These are phyloP conservation scores for Lucifuga dentata DNA, from an alignment of 2,113 vertebrate genomes.

Conservation along the genomic window DNA sequence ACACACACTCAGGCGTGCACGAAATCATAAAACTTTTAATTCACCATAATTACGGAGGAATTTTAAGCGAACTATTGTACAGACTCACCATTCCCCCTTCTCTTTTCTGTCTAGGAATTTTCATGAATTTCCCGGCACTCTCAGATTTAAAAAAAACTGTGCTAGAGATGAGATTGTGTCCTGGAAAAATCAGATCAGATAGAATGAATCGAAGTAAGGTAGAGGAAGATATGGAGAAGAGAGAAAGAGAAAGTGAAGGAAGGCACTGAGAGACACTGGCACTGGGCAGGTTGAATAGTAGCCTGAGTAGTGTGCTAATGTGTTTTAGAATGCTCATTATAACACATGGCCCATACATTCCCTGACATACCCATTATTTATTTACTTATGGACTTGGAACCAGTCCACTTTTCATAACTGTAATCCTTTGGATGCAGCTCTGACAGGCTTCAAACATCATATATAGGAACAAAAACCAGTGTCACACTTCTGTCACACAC, in stretches of 20 bases:
- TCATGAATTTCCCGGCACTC: slow-evolving; percentile 38
- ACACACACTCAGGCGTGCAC: slow-evolving; percentile 30
- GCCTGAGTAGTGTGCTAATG: slow-evolving; percentile 67
- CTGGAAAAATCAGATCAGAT: slow-evolving; percentile 25
- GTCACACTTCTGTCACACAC: slow-evolving; percentile 9
- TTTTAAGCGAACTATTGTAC: slow-evolving; percentile 21
- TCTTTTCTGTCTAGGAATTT: slow-evolving; percentile 40
- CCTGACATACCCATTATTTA: slow-evolving; percentile 80
- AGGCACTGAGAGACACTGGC: slow-evolving; percentile 7
- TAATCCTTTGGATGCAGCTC: slow-evolving; percentile 61
- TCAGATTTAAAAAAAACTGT: slow-evolving; percentile 3
- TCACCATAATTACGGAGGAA: slow-evolving; percentile 58
- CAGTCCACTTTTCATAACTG: slow-evolving; percentile 64
- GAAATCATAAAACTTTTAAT: slow-evolving; percentile 74
- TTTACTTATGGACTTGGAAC: slow-evolving; percentile 71
- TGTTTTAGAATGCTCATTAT: slow-evolving; percentile 79
- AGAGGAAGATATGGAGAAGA: slow-evolving; percentile 26
- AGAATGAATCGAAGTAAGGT: slow-evolving; percentile 6
- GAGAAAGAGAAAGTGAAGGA: neutral
- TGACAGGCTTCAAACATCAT: slow-evolving; percentile 70
- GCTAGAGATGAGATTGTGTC: slow-evolving; percentile 32
- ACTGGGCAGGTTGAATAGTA: slow-evolving; percentile 55
- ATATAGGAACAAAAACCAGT: slow-evolving; percentile 65
- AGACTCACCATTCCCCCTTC: neutral
- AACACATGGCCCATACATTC: slow-evolving; percentile 75